phyloP scores from a whole-genome alignment of 2,888 invertebrate species.

The Phytoseiulus persimilis region DNA sequence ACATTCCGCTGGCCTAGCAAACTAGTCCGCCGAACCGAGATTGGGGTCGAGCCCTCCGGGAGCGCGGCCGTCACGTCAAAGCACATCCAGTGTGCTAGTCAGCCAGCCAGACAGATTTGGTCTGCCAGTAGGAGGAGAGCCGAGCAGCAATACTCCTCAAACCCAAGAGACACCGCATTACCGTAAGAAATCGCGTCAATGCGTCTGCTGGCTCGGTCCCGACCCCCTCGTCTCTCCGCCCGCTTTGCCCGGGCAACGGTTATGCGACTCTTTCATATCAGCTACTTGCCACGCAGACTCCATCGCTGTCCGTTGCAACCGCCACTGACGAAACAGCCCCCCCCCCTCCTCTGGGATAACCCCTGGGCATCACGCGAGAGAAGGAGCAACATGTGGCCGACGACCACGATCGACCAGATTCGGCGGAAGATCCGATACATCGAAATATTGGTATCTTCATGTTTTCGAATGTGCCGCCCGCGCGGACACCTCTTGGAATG shows the following conservation, averaged over 20 bases:
- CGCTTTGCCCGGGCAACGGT: background rate
- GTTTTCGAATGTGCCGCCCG: too few relatives aligned
- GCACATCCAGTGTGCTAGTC: background rate
- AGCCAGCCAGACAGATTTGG: background rate
- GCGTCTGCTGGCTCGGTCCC: background rate
- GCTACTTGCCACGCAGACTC: background rate
- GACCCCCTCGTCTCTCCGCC: background rate
- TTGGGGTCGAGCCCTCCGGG: background rate
- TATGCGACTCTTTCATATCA: background rate
- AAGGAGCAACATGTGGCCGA: too few relatives aligned
- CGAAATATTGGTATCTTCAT: too few relatives aligned
- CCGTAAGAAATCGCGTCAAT: background rate
- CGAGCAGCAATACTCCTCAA: background rate
- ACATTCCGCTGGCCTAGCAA: background rate
- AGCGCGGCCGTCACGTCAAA: background rate
- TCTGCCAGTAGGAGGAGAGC: background rate
- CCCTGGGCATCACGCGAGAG: too few relatives aligned
- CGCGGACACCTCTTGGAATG: too few relatives aligned
- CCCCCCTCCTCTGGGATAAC: too few relatives aligned
- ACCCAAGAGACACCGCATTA: slow-evolving; percentile 5
- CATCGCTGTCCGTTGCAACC: background rate
- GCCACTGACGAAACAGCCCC: background rate
- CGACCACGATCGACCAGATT: too few relatives aligned
- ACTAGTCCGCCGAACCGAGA: background rate
- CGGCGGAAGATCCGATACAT: too few relatives aligned